Evolutionary conservation across 2,888 invertebrate species (phyloP).

Genomic region (Limnephilus marmoratus): DNA sequence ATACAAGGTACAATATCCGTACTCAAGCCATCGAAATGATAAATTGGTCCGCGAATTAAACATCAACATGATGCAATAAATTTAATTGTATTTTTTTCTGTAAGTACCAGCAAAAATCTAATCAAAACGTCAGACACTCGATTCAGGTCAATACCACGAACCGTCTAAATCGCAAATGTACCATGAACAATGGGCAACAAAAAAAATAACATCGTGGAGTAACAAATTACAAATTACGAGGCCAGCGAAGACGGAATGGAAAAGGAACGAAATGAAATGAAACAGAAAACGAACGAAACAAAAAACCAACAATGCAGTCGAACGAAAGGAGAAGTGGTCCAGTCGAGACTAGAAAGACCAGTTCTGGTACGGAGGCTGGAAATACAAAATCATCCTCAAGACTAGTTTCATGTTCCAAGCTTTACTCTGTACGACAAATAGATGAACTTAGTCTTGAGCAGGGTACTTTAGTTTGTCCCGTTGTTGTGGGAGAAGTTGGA

Average conservation of each 20-base stretch:
- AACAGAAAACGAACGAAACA: slow-evolving; percentile 37
- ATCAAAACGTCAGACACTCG: neutral
- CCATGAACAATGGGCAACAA: slow-evolving; percentile 5
- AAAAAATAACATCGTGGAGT: slow-evolving; percentile 17
- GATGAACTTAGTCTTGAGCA: neutral
- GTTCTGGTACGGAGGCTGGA: slow-evolving; percentile 26
- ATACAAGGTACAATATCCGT: too few species aligned
- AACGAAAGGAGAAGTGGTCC: slow-evolving; percentile 57
- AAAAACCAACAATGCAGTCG: slow-evolving; percentile 50
- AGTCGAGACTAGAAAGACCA: slow-evolving; percentile 47
- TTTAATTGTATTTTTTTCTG: neutral
- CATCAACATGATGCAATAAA: neutral
- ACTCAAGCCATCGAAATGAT: neutral
- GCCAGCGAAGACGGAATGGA: neutral
- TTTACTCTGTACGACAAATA: neutral
- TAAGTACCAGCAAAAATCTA: neutral
- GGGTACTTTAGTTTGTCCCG: neutral
- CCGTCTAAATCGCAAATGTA: slow-evolving; percentile 7
- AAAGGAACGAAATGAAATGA: slow-evolving; percentile 26
- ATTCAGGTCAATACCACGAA: slow-evolving; percentile 17
- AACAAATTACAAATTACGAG: slow-evolving; percentile 32
- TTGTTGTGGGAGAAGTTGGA: slow-evolving; percentile 27
- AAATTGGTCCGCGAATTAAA: neutral
- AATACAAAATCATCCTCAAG: slow-evolving; percentile 2
- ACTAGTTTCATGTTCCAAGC: neutral